Evolutionary conservation across 1,140 invertebrate genomes (phyloP).

Genomic region (Bursaphelenchus mucronatus): DNA sequence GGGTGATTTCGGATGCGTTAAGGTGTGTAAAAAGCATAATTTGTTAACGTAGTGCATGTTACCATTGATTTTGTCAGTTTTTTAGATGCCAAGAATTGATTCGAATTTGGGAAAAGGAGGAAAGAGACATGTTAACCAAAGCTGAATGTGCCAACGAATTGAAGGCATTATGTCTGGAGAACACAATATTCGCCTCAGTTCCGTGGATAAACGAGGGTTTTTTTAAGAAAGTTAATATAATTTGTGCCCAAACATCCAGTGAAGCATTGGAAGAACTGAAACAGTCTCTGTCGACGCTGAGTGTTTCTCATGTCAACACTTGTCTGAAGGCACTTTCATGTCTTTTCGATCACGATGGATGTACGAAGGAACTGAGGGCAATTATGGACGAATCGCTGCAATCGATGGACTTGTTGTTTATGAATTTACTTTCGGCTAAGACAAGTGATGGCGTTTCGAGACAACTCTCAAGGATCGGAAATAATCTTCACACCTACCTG

Average conservation of each 20-base stretch:
- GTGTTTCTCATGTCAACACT: conserved; percentile 23
- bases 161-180: conserved; percentile 38
- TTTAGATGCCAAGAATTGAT: conserved; percentile 50
- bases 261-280: conserved; percentile 40
- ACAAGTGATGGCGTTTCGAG: conserved; percentile 29
- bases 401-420: conserved; percentile 46
- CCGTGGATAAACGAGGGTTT: conserved; percentile 41
- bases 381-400: conserved; percentile 42
- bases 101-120: conserved; percentile 27
- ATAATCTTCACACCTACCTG: conserved; percentile 43
- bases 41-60: no score
- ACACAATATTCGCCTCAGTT: conserved; percentile 25
- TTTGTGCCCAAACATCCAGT: conserved; percentile 28
- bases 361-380: conserved; percentile 42
- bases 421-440: conserved; percentile 32
- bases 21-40: no score
- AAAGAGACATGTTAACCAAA: conserved; percentile 36
- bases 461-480: conserved; percentile 33
- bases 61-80: conserved; percentile 8
- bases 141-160: conserved; percentile 41
- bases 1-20: conserved; percentile 33
- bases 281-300: conserved; percentile 30
- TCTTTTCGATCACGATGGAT: conserved; percentile 17
- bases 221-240: conserved; percentile 38
- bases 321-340: conserved; percentile 19